Base-by-base conservation (phyloP, 2,888 invertebrate genomes). In the Eurytoma californica region DNA sequence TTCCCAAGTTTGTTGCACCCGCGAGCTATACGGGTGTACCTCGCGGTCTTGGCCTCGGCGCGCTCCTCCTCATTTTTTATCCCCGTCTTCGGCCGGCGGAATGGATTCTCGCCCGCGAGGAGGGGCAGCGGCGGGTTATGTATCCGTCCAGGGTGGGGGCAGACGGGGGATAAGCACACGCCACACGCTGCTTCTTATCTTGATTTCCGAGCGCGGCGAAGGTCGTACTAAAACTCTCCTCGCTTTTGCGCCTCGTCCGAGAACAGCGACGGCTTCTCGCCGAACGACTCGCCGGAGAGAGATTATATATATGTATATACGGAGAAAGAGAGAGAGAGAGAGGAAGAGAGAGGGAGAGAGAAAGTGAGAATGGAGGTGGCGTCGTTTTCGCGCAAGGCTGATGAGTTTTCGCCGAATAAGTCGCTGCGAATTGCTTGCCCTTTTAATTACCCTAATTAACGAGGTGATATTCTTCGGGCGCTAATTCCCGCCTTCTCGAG, bases 381-480 rank as follows among this genome's bases (percentile, higher is more conserved):
- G 16, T 53, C 24, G 63, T 18, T 72, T 72, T 63, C 51, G 66
- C 13, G 55, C 55, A 13, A n/a, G 57, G 16, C 18, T 63, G 63
- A 72, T 72, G 72, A 72, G 66, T 74, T 74, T 74, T 53, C 55
- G 9, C 47, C 1, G 58, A 75, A 53, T 68, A 68, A 75, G 51
- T 30, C 7, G 9, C 53, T 65, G 55, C 14, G 39, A 39, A 39
- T 39, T 66, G 57, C 30, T n/a, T 20, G 63, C 39, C 13, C 20
- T 65, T 55, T 73, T 73, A 65, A 63, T 73, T 73, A 47, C 72
- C 20, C 55, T 9, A 73, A 73, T 73, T 65, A 47, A 65, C 53
- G 47, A 58, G 53, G 24, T 47, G n/a, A 57, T 63, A 55, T 24
- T 73, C 39, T 39, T 7, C 39, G 39, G 9, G 39, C 9, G 39